Percentiles rank a stretch among this genome's conserved stretches.
phyloP scores from a whole-genome alignment of 2,113 vertebrate genomes.

The Rostratula benghalensis region DNA sequence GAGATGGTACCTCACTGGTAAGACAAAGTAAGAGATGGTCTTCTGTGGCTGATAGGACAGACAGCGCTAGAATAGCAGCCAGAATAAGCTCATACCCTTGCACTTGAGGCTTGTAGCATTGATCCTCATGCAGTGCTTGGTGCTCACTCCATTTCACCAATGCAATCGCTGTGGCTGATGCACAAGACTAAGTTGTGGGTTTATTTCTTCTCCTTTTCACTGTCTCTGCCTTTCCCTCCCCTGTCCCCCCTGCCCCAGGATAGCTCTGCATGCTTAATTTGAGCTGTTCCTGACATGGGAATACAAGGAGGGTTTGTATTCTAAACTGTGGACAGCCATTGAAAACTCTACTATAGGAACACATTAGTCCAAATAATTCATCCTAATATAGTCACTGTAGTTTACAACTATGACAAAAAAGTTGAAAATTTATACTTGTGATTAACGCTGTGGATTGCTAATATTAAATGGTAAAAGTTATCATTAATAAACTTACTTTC shows the following conservation, averaged over 20 bases:
- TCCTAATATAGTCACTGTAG: neutral
- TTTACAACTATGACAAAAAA: neutral
- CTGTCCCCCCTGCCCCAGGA: rapidly evolving
- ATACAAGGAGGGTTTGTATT: neutral
- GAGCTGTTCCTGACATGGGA: neutral
- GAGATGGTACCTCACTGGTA: neutral
- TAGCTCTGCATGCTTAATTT: neutral
- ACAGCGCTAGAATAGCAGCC: neutral
- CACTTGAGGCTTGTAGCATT: neutral
- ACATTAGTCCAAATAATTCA: neutral
- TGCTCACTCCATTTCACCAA: neutral
- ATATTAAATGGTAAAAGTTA: neutral
- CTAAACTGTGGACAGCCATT: neutral
- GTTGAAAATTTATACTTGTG: neutral
- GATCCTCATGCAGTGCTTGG: neutral
- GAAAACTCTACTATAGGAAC: neutral
- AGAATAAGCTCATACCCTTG: neutral
- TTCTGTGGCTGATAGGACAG: neutral
- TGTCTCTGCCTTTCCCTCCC: no score
- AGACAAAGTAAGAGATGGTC: neutral
- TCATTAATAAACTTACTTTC: neutral
- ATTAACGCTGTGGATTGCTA: neutral
- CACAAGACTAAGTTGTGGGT: neutral
- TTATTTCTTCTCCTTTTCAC: neutral
- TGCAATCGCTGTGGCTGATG: neutral